Evolutionary conservation across 2,113 vertebrate genomes (phyloP), one percentile per base, ranked within the genome.

Genomic region (Pachycephala philippinensis): DNA sequence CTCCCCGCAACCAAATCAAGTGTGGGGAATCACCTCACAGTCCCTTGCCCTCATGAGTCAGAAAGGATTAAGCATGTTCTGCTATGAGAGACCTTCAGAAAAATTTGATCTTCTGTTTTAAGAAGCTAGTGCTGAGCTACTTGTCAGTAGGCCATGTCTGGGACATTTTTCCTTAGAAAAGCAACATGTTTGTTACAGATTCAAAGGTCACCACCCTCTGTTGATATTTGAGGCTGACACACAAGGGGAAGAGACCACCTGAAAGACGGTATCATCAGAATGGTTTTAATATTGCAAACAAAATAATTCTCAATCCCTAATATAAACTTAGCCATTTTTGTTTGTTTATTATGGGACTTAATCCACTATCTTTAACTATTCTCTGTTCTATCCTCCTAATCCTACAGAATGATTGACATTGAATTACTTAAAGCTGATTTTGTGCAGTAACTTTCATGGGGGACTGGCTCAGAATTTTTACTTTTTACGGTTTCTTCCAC

Each of bases 1-100:
- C 26, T 64, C 19, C 11, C 52, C 13, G 11, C 49, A 53, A 44
- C 57, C 44, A 79, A 87, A 74, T 44, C 35, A 71, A 69, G 52
- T 1, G 1, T 1, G 11, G 16, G 33, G 26, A 81, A 31, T 39
- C 6, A 1, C 24, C 19, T 87, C 9, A 1, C 14, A 30, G 28
- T 42, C 19, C 6, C 21, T 80, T 72, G 16, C 12, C 37, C 22
- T 31, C 49, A 9, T 37, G 49, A 90, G 40, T 83, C 94, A 88
- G 40, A 85, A 61, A 30, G 30, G 18, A n/a, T 13, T 0, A 1
- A 92, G 44, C 28, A 24, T 35, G 19, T 19, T 53, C 4, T 2
- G 16, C 15, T 1, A 0, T 1, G 1, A 79, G 33, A 87, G 39
- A 63, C 33, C 63, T 77, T 57, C 22, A 61, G 37, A 78, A 89